Evolutionary conservation across 2,113 vertebrate species (phyloP), one percentile per base, ranked within the genome.

Genomic region (Pogona vitticeps): DNA sequence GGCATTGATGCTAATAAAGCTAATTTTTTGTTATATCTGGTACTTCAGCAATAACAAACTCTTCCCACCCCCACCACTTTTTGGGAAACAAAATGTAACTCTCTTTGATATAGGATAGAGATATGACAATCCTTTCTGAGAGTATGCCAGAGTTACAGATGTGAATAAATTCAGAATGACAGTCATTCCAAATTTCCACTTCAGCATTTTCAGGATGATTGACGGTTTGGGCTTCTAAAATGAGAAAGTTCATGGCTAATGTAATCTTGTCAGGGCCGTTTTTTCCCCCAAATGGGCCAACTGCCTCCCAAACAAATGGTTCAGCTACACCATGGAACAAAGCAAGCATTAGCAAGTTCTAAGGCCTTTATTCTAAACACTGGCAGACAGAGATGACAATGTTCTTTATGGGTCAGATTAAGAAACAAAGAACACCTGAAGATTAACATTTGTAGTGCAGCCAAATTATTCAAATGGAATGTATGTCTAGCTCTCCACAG

Each of bases 191-290:
- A 93, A 90, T 92, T 92, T 93, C 88, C 81, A 86, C 87, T 93
- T 86, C 70, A 76, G 76, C 83, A 91, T 94, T 95, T 91, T 0
- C 1, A 70, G 83, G 88, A 83, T 94, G 93, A 92, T 94, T 93
- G 93, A 92, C 90, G 93, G 63, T 91, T 93, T 93, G 91, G 86
- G 91, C 87, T 95, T 91, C 93, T 91, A 90, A 89, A 93, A 92
- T 87, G 91, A 52, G 93, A 36, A 94, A 88, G 88, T 88, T 85
- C 58, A 84, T 91, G 85, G 89, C 91, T 94, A 93, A 80, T 91
- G 72, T 80, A 88, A 84, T 91, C 63, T 86, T 90, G 87, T 67
- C 85, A 58, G 88, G 90, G 36, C 17, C 70, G 83, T 82, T 52
- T 42, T 59, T 67, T 72, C 84, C 91, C 85, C 88, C 90, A 87